Evolutionary conservation across 2,888 invertebrate genomes (phyloP).

Genomic region (Nudaria mundana): DNA sequence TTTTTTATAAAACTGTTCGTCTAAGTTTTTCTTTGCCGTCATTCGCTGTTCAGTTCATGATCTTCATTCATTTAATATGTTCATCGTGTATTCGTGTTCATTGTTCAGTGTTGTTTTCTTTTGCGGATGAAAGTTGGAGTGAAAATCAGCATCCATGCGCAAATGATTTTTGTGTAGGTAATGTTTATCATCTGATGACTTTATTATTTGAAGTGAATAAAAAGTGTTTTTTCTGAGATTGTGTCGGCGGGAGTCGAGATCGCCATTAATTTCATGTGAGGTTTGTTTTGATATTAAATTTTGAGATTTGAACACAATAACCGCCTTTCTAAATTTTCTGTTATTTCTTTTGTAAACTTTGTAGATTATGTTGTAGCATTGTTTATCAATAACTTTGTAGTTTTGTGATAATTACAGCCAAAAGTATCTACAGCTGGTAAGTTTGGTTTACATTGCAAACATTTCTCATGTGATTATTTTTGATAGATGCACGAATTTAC

Average conservation of each 20-base stretch:
- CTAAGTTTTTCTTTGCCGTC: too few relatives aligned
- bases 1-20: too few relatives aligned
- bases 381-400: background rate
- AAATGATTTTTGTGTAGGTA: slow-evolving; percentile 17
- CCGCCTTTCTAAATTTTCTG: slow-evolving; percentile 18
- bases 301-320: slow-evolving; percentile 22
- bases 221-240: slow-evolving; percentile 4
- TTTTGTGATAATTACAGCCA: background rate
- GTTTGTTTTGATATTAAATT: slow-evolving; percentile 3
- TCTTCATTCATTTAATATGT: too few relatives aligned
- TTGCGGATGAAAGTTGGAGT: too few relatives aligned
- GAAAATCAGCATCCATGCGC: background rate
- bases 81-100: too few relatives aligned
- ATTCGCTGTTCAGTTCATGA: too few relatives aligned
- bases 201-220: slow-evolving; percentile 15
- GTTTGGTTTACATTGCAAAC: too few relatives aligned
- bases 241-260: slow-evolving; percentile 17
- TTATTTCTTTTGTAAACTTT: too few relatives aligned
- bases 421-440: too few relatives aligned
- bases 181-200: slow-evolving; percentile 20
- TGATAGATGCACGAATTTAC: too few relatives aligned
- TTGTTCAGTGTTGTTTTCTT: too few relatives aligned
- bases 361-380: background rate
- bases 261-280: slow-evolving; percentile 17
- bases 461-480: too few relatives aligned